Percentiles rank a stretch among this genome's conserved stretches.
These are phyloP conservation scores for Paratrypauchen microcephalus DNA, from an alignment of 2,797 vertebrate species.

Conservation along the genomic window DNA sequence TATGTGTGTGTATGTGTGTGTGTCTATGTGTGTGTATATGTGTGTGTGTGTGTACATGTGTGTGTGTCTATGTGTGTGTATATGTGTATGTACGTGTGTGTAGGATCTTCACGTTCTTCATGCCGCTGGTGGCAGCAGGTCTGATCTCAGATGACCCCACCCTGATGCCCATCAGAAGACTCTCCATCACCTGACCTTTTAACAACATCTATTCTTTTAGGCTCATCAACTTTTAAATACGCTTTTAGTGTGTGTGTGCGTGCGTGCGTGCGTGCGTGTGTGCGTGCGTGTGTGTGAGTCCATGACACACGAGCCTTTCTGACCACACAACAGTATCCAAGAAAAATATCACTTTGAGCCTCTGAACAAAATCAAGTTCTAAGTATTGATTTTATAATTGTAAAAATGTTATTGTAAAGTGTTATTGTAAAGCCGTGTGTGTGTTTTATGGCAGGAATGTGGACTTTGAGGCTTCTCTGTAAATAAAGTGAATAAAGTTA, in stretches of 20 bases:
- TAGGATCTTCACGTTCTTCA: constrained; percentile 95
- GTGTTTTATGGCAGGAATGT: background rate
- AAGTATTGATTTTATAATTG: background rate
- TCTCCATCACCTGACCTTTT: constrained; percentile 83
- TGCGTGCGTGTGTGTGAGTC: too few species aligned
- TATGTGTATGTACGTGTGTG: constrained; percentile 18
- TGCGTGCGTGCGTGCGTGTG: too few species aligned
- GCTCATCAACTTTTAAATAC: background rate
- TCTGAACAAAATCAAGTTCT: background rate
- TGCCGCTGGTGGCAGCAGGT: constrained; percentile 96
- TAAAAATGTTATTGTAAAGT: background rate
- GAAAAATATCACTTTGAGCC: background rate
- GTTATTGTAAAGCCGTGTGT: background rate
- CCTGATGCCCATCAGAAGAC: constrained; percentile 89
- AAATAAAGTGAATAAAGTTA: constrained; percentile 7
- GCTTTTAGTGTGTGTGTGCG: background rate
- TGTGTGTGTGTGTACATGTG: too few species aligned
- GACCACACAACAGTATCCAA: background rate
- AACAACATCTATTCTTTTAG: constrained; percentile 9
- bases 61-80: background rate
- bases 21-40: too few species aligned
- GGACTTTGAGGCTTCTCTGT: background rate
- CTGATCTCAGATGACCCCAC: constrained; percentile 91
- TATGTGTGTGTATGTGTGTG: too few species aligned
- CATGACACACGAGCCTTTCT: background rate